phyloP scores from a whole-genome alignment of 2,797 vertebrate species.

The Sarcoramphus papa region DNA sequence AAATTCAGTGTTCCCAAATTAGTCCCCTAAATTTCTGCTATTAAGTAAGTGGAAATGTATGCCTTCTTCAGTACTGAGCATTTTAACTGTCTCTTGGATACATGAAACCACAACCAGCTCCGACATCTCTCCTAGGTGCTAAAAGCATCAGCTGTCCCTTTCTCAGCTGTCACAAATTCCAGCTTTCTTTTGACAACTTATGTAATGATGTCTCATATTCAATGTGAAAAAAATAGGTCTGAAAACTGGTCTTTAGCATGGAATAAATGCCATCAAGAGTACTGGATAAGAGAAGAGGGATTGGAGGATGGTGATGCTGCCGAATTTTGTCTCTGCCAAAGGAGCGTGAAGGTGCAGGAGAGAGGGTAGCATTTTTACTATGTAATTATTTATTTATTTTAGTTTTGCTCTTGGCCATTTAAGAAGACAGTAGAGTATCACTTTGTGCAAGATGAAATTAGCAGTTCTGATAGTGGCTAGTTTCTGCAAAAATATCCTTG shows the following conservation, averaged over 20 bases:
- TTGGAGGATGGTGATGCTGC: neutral
- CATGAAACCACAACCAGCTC: neutral
- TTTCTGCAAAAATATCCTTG: neutral
- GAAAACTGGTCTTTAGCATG: neutral
- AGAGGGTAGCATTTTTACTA: neutral
- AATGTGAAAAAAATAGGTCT: neutral
- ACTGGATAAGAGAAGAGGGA: neutral
- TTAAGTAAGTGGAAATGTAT: neutral
- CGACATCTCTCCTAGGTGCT: rapidly evolving
- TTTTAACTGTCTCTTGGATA: neutral
- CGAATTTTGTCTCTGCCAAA: neutral
- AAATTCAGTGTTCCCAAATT: neutral
- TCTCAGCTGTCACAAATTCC: neutral
- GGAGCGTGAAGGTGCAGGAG: neutral
- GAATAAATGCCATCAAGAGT: neutral
- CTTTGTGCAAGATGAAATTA: conserved; percentile 43
- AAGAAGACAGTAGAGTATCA: neutral
- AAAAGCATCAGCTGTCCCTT: neutral
- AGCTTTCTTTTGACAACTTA: neutral
- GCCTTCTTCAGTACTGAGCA: neutral
- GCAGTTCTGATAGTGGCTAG: neutral
- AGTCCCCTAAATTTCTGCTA: neutral
- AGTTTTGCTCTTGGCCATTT: neutral
- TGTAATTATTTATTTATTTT: neutral
- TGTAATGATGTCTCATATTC: neutral